Conservation (phyloP, 2,113 vertebrate species). For the Lamprotornis superbus region DNA sequence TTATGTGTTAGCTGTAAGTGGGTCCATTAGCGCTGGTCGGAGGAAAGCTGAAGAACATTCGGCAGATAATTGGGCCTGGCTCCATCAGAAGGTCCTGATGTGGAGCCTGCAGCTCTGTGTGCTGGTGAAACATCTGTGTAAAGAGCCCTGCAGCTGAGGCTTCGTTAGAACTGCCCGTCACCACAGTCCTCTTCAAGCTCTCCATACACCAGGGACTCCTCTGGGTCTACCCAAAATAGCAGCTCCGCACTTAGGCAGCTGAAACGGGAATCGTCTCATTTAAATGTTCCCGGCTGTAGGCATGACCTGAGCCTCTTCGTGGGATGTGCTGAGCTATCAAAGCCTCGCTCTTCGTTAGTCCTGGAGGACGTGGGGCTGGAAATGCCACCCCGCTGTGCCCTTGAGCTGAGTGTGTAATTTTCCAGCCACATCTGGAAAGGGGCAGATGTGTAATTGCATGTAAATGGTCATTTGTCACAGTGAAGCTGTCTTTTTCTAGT, state of each 20-base stretch:
- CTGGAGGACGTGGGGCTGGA: background rate
- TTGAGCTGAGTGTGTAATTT: background rate
- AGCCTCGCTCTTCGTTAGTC: background rate
- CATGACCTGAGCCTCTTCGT: background rate
- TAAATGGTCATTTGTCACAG: background rate
- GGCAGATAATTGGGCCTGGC: conserved; percentile 41
- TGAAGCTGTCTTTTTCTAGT: background rate
- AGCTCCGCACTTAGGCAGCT: background rate
- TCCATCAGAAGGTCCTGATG: conserved; percentile 10
- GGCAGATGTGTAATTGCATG: background rate
- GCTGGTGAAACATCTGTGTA: background rate
- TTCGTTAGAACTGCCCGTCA: conserved; percentile 26
- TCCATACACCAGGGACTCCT: background rate
- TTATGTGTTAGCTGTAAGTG: conserved; percentile 13
- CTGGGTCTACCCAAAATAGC: background rate
- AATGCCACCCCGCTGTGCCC: background rate
- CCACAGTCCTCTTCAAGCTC: background rate
- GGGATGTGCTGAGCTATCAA: background rate
- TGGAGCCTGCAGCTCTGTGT: background rate
- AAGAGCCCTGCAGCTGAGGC: conserved; percentile 10
- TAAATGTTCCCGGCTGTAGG: background rate
- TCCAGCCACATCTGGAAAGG: conserved; percentile 11
- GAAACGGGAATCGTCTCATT: background rate
- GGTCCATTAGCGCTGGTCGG: conserved; percentile 7
- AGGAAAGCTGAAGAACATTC: conserved; percentile 24